Evolutionary conservation across 2,797 vertebrate species (phyloP).

Genomic region (Naso thynnoides): DNA sequence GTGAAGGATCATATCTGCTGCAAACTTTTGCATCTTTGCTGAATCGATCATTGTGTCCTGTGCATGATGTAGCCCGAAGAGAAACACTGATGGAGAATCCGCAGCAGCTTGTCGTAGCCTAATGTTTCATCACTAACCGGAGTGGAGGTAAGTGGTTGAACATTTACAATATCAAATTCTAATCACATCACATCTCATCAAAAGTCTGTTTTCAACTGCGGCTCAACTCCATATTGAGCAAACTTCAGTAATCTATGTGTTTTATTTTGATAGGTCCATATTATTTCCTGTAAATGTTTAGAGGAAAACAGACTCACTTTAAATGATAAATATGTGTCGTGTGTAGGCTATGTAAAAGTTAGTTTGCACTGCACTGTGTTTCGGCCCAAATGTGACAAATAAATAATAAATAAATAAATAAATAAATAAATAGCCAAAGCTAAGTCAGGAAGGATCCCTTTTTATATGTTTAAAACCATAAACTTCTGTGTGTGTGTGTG

Average conservation of each 20-base stretch:
- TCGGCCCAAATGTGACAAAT: background rate
- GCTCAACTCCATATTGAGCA: background rate
- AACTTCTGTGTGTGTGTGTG: too few species aligned
- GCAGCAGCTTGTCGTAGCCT: slow-evolving; percentile 7
- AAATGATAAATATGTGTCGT: background rate
- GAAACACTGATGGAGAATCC: slow-evolving; percentile 12
- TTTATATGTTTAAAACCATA: too few species aligned
- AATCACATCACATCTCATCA: background rate
- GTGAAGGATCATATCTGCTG: slow-evolving; percentile 4
- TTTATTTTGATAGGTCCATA: background rate
- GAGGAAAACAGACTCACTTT: background rate
- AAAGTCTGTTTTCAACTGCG: background rate
- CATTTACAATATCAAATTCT: background rate
- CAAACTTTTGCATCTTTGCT: slow-evolving; percentile 33
- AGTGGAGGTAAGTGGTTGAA: slow-evolving; percentile 51
- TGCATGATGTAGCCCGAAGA: background rate
- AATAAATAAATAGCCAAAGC: too few species aligned
- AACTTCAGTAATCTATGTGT: accelerated
- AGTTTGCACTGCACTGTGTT: background rate
- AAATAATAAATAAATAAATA: too few species aligned
- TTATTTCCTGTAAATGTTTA: background rate
- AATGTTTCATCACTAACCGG: slow-evolving; percentile 15
- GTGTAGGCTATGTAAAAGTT: background rate
- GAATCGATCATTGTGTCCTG: background rate
- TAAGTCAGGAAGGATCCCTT: too few species aligned